Base-by-base conservation (phyloP, 2,113 vertebrate genomes). In the Cardinalis cardinalis region DNA sequence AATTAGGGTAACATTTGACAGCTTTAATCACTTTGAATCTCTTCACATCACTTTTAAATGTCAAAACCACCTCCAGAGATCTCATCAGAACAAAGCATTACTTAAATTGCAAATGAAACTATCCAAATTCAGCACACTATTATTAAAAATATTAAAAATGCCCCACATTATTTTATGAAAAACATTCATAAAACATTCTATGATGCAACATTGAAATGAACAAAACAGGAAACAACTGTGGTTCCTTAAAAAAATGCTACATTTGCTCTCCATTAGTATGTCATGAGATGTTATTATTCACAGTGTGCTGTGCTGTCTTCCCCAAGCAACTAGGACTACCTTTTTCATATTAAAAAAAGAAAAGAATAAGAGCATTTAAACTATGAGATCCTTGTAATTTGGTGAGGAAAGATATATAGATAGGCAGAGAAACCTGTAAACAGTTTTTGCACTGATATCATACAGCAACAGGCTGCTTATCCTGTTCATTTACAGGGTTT, bases 61-160 rank as follows among this genome's bases (percentile, higher is more conserved):
- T 95, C 96, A 97, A 97, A 96, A 96, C 82, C 63, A 91, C 82
- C 92, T 95, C 92, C 84, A 95, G 76, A 95, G 84, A 80, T 90
- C 81, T 96, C 87, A 94, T 96, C 93, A 96, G 87, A 96, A 94
- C 70, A 94, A 96, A 96, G 95, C 82, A 92, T 92, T 92, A 84
- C 85, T 95, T 97, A 96, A 94, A 89, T 94, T 95, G 94, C 95
- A 96, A 97, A 95, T 84, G 77, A 95, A 96, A 97, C 89, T 87
- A 79, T 86, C 84, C 88, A 92, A 94, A 95, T 77, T 56, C 90
- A 80, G 82, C 44, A 71, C 69, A 71, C 58, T 86, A 89, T 94
- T 95, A 95, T 93, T 93, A 95, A 93, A 92, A 92, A 89, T 60
- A 78, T 64, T 84, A 56, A 95, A 95, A 96, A 92, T 79, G 69